phyloP scores from a whole-genome alignment of 2,797 vertebrate genomes.

The Staurois parvus region DNA sequence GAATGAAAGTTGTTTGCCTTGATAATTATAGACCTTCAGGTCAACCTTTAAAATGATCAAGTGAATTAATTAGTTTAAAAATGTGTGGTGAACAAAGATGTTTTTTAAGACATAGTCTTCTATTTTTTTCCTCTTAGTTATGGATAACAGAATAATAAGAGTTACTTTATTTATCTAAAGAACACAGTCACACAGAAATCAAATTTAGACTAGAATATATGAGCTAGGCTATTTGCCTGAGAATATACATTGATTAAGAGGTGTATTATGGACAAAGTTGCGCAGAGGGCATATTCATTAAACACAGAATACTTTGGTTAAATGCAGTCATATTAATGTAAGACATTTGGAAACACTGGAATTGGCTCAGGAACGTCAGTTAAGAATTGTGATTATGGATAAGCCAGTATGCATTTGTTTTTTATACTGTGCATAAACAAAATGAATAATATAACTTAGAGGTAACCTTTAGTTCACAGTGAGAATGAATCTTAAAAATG shows the following conservation, averaged over 20 bases:
- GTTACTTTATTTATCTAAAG: not conserved
- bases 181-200: not conserved
- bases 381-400: not conserved
- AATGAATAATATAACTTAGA: not conserved
- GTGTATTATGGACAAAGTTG: not conserved
- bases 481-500: not conserved
- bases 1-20: not conserved
- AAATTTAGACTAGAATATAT: not conserved
- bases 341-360: not conserved
- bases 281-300: not conserved
- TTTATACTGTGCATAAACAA: not conserved
- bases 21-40: not conserved
- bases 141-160: not conserved
- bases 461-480: not conserved
- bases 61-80: not conserved
- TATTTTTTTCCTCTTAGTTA: not conserved
- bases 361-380: not conserved
- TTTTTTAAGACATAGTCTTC: not conserved
- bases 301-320: not conserved
- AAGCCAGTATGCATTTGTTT: not conserved
- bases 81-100: not conserved
- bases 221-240: not conserved
- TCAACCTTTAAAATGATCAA: not conserved
- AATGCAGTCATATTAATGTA: not conserved
- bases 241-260: not conserved